These are phyloP conservation scores for Diaphora mendica DNA, from an alignment of 2,888 invertebrate species.

Conservation along the genomic window DNA sequence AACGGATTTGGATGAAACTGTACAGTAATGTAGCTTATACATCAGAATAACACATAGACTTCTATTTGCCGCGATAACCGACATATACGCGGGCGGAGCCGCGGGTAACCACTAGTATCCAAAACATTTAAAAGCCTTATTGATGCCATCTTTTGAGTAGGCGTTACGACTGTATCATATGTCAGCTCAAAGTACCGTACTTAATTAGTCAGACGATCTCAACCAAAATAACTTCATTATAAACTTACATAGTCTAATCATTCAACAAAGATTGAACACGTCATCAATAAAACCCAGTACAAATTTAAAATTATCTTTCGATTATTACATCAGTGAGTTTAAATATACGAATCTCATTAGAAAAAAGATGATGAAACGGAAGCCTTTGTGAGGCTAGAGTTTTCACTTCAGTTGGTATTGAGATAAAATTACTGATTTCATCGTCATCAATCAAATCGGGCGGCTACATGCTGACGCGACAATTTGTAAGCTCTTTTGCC, in stretches of 20 bases:
- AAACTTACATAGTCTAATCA: not conserved
- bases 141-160: not conserved
- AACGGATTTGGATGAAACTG: too few relatives aligned
- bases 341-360: slow-evolving; percentile 36
- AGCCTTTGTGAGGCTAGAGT: slow-evolving; percentile 45
- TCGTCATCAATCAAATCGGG: slow-evolving; percentile 67
- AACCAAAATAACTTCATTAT: slow-evolving; percentile 8
- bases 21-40: too few relatives aligned
- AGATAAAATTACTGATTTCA: slow-evolving; percentile 68
- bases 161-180: not conserved
- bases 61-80: too few relatives aligned
- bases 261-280: not conserved
- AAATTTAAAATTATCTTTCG: slow-evolving; percentile 45
- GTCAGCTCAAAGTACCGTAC: not conserved
- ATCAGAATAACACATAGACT: too few relatives aligned
- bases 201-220: not conserved
- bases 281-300: slow-evolving; percentile 29
- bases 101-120: too few relatives aligned
- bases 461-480: slow-evolving; percentile 57
- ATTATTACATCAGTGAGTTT: slow-evolving; percentile 34
- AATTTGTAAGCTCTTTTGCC: slow-evolving; percentile 58
- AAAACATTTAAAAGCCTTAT: not conserved
- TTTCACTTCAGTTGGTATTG: slow-evolving; percentile 55
- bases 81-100: too few relatives aligned
- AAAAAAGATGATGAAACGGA: slow-evolving; percentile 38